Percentiles rank a stretch among this genome's conserved stretches.
phyloP scores from a whole-genome alignment of 2,113 vertebrate genomes.

The Muntiacus reevesi region DNA sequence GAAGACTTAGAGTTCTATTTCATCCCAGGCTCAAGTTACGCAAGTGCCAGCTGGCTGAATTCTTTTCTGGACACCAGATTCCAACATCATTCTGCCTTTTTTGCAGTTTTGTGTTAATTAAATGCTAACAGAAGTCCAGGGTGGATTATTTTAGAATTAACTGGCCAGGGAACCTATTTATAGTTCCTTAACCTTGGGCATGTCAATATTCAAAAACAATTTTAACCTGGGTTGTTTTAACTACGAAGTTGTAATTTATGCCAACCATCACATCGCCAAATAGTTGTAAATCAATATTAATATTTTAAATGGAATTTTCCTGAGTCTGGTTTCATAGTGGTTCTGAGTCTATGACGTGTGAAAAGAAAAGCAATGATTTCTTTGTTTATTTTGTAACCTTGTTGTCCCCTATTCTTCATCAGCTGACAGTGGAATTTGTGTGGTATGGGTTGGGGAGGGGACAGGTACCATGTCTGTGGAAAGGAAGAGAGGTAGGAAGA shows the following conservation, averaged over 20 bases:
- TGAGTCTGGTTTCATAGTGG: background rate
- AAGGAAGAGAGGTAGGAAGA: background rate
- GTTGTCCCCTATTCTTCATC: background rate
- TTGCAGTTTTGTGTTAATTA: constrained; percentile 36
- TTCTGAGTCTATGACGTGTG: constrained; percentile 16
- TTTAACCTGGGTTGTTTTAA: constrained; percentile 40
- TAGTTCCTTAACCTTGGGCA: constrained; percentile 20
- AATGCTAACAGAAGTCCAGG: constrained; percentile 42
- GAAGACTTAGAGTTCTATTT: constrained; percentile 12
- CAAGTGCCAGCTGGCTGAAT: constrained; percentile 28
- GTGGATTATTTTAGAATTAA: constrained; percentile 41
- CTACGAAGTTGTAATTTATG: constrained; percentile 26
- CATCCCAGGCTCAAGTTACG: constrained; percentile 1
- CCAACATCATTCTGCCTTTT: constrained; percentile 6
- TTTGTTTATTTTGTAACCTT: background rate
- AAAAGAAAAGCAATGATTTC: background rate
- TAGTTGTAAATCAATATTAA: constrained; percentile 22
- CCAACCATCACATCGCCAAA: constrained; percentile 23
- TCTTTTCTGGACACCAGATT: constrained; percentile 59
- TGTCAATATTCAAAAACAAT: background rate
- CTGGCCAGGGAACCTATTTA: background rate
- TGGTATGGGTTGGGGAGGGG: background rate
- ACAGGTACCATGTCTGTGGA: no score
- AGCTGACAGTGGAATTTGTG: background rate
- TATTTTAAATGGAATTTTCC: constrained; percentile 39